phyloP scores from a whole-genome alignment of 2,113 vertebrate genomes.

The Aphelocoma coerulescens region DNA sequence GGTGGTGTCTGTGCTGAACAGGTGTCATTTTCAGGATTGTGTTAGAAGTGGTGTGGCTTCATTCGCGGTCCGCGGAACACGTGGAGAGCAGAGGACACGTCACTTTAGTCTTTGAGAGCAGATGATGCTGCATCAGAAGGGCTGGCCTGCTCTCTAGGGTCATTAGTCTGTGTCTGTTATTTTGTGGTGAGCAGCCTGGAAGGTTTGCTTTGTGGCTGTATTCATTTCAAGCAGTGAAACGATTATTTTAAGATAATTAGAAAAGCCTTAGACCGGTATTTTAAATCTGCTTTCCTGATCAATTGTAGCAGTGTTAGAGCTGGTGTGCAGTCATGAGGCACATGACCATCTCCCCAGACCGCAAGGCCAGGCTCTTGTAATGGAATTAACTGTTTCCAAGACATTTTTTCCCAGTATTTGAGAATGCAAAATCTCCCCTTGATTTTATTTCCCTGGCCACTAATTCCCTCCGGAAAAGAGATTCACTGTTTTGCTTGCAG shows the following conservation, averaged over 20 bases:
- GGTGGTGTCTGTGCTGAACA: background rate
- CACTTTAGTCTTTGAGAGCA: constrained; percentile 53
- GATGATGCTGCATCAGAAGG: constrained; percentile 42
- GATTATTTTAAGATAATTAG: constrained; percentile 56
- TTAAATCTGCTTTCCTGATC: constrained; percentile 43
- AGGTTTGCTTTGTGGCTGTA: background rate
- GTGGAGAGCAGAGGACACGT: constrained; percentile 50
- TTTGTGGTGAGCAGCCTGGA: background rate
- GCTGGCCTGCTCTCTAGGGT: constrained; percentile 50
- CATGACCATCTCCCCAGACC: background rate
- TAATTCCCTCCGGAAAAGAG: constrained; percentile 6
- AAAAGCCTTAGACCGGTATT: constrained; percentile 36
- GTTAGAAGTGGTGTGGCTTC: background rate
- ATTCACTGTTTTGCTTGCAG: background rate
- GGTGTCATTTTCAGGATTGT: background rate
- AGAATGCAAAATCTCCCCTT: background rate
- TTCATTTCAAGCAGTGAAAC: background rate
- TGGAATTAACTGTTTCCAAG: background rate
- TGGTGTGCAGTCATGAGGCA: constrained; percentile 31
- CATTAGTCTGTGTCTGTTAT: background rate
- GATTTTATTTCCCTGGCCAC: background rate
- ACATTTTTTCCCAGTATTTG: background rate
- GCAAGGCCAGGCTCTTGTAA: background rate
- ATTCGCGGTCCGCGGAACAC: background rate
- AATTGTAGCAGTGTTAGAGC: background rate